These are phyloP conservation scores for Molossus alvarezi DNA, from an alignment of 2,797 vertebrate species.

Conservation along the genomic window DNA sequence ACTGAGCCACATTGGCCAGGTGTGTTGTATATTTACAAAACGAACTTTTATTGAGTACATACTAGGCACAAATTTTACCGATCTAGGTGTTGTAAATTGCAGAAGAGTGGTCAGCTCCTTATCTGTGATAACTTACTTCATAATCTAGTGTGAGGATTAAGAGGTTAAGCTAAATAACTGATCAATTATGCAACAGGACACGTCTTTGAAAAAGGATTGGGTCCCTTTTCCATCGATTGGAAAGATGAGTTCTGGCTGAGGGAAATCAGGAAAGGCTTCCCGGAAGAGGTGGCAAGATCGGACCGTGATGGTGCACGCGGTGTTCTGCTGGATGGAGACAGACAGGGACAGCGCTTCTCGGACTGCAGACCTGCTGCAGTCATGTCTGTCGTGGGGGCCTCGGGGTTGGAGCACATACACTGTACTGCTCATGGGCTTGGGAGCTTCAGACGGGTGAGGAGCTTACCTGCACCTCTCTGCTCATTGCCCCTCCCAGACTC, in stretches of 20 bases:
- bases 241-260: conserved; percentile 24
- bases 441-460: background rate
- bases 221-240: background rate
- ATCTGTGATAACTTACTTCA: background rate
- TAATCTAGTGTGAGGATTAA: background rate
- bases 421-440: background rate
- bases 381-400: background rate
- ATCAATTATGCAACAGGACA: background rate
- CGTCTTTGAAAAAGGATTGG: conserved; percentile 20
- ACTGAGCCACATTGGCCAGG: too few species aligned
- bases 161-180: background rate
- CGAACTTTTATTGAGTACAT: background rate
- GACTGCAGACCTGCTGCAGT: background rate
- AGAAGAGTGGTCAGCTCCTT: background rate
- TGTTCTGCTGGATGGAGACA: background rate
- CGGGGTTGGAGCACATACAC: background rate
- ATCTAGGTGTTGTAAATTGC: background rate
- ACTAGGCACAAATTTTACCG: background rate
- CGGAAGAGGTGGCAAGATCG: background rate
- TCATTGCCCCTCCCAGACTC: background rate
- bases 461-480: background rate
- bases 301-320: background rate
- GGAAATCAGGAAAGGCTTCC: conserved; percentile 42
- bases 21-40: conserved; percentile 27
- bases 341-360: background rate